Base-by-base conservation (phyloP, 2,113 vertebrate genomes). In the Labrus mixtus region DNA sequence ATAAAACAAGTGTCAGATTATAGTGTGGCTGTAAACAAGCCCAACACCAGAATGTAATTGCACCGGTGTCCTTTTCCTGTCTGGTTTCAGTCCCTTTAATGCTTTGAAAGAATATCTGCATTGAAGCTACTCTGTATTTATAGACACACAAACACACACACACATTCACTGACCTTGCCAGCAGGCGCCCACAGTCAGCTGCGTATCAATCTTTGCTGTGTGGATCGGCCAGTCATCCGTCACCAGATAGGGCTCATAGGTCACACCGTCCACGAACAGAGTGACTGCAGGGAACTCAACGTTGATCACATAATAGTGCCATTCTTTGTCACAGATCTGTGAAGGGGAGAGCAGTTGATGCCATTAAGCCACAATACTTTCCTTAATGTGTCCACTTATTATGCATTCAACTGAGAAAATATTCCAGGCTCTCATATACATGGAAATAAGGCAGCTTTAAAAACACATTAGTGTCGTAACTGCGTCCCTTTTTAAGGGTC, bases 161-260 rank as follows among this genome's bases (percentile, higher is more conserved):
- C 29, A 41, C 37, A 48, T 33, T 73, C 48, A 82, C 92, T 93
- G 93, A 99, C 98, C 98, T 97, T 99, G 97, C 98, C 98, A 99
- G 85, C 98, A 99, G 65, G 97, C 98, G 0, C 98, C 98, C 8
- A 99, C 96, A 0, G 97, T 98, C 36, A 99, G 95, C 87, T 99
- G 98, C 48, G 98, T 96, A 83, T 97, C 95, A 60, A 98, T 98
- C 89, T 98, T 96, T 0, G 96, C 96, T 0, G 97, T 93, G 78
- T 98, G 97, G 87, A 98, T 98, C 3, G 97, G 97, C 98, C 97
- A 99, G 54, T 99, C 98, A 4, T 98, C 98, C 8, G 98, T 99
- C 92, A 99, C 97, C 75, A 99, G 95, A 88, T 99, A 99, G 5
- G 98, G 98, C 73, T 99, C 97, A 4, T 97, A 99, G 0, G 96